Conservation (phyloP, 2,888 invertebrate genomes). For the Heteropelma amictum region DNA sequence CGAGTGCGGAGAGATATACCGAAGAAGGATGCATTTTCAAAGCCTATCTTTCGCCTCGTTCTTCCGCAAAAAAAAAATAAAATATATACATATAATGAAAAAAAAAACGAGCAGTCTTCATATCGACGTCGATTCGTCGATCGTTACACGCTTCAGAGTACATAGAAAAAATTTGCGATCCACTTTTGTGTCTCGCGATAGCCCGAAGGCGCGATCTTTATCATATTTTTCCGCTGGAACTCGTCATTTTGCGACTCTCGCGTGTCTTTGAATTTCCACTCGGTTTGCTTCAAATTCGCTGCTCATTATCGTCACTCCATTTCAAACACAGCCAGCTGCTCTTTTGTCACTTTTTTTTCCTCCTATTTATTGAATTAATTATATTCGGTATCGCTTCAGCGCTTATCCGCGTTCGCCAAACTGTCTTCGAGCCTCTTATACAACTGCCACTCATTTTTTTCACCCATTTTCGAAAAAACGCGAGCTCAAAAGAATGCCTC, state of each 20-base stretch:
- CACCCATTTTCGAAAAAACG: too few relatives aligned
- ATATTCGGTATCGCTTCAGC: too few relatives aligned
- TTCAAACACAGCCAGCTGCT: background rate
- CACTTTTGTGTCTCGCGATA: conserved; percentile 29
- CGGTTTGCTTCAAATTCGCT: background rate
- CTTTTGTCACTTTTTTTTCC: background rate
- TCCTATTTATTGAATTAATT: too few relatives aligned
- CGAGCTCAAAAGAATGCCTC: too few relatives aligned
- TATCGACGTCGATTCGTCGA: conserved; percentile 15
- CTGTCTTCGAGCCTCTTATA: too few relatives aligned
- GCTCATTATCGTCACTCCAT: background rate
- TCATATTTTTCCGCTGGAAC: conserved; percentile 31
- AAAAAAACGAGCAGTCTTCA: background rate
- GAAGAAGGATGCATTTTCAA: conserved; percentile 50
- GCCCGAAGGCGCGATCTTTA: conserved; percentile 16
- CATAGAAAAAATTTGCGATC: conserved; percentile 34
- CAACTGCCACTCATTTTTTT: too few relatives aligned
- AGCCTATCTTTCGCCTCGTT: conserved; percentile 34
- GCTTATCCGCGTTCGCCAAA: too few relatives aligned
- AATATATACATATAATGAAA: background rate
- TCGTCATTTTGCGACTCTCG: conserved; percentile 15
- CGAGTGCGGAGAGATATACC: conserved; percentile 52
- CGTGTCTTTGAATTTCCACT: background rate
- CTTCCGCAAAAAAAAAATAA: conserved; percentile 14
- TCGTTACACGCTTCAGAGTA: conserved; percentile 1